These are phyloP conservation scores for Parauchenoglanis punctatus DNA, from an alignment of 2,797 vertebrate genomes.

Conservation along the genomic window DNA sequence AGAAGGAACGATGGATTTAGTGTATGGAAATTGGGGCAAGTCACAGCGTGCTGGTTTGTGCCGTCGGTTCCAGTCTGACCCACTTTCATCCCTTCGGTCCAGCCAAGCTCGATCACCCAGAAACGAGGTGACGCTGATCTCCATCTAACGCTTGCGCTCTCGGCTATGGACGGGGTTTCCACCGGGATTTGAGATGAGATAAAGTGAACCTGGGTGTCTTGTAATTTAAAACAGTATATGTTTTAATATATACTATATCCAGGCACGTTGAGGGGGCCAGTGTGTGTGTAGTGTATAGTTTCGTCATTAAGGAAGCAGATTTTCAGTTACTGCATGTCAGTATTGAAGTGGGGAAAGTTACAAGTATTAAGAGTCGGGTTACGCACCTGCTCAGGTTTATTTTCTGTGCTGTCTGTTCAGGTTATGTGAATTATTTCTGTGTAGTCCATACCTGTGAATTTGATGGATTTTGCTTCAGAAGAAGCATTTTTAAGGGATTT, in stretches of 20 bases:
- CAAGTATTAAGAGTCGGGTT: background rate
- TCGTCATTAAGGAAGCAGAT: background rate
- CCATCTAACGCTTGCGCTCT: conserved; percentile 17
- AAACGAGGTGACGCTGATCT: conserved; percentile 8
- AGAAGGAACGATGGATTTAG: conserved; percentile 11
- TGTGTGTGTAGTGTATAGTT: background rate
- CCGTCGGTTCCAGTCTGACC: conserved; percentile 31
- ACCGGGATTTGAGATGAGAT: background rate
- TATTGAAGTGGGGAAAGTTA: background rate
- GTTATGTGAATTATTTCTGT: background rate
- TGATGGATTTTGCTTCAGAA: background rate
- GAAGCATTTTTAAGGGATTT: background rate
- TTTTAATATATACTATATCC: no score
- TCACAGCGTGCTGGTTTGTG: conserved; percentile 16
- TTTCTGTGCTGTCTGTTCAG: background rate
- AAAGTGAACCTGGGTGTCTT: background rate
- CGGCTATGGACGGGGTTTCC: background rate
- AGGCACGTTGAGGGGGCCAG: background rate
- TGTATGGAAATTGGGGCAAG: conserved; percentile 37
- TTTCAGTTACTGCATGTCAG: background rate
- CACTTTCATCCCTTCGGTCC: conserved; percentile 36
- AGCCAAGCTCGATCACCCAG: conserved; percentile 22
- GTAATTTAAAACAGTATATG: background rate
- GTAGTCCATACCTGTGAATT: background rate
- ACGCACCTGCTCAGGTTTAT: background rate